A percentile compares a stretch with the other conserved stretches of the same genome.
Evolutionary conservation across 2,888 invertebrate genomes (phyloP).

Genomic region (Lottia gigantea): DNA sequence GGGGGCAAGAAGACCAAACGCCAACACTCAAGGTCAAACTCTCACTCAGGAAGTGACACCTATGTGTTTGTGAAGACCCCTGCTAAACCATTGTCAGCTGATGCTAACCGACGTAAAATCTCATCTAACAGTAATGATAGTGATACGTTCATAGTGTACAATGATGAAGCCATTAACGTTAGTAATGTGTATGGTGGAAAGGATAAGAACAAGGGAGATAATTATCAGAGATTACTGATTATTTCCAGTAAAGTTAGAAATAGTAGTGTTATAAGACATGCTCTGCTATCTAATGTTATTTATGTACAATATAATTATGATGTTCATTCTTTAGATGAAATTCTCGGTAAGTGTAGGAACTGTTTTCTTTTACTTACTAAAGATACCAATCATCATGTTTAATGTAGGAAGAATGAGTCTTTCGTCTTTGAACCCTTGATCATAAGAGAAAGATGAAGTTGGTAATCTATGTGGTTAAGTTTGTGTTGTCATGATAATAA

Average conservation of each 20-base stretch:
- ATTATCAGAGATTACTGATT: slow-evolving; percentile 58
- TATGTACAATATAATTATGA: slow-evolving; percentile 68
- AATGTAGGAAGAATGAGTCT: no score
- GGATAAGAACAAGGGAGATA: slow-evolving; percentile 23
- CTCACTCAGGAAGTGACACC: not conserved
- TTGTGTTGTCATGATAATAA: no score
- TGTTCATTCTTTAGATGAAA: slow-evolving; percentile 61
- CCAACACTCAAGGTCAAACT: not conserved
- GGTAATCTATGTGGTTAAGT: no score
- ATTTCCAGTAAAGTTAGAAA: slow-evolving; percentile 67
- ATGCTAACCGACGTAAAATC: not conserved
- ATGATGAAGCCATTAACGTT: slow-evolving; percentile 24
- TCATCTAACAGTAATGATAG: slow-evolving; percentile 12
- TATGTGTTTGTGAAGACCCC: not conserved
- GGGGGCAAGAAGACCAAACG: not conserved
- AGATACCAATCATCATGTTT: no score
- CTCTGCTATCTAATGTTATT: slow-evolving; percentile 59
- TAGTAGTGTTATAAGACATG: slow-evolving; percentile 55
- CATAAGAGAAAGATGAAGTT: no score
- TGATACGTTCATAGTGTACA: slow-evolving; percentile 19
- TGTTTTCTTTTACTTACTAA: no score
- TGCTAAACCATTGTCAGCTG: not conserved
- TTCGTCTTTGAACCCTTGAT: no score
- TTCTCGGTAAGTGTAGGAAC: slow-evolving; percentile 53
- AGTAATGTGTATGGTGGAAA: slow-evolving; percentile 26